phyloP scores from a whole-genome alignment of 2,888 invertebrate genomes.

The Euphydryas editha region DNA sequence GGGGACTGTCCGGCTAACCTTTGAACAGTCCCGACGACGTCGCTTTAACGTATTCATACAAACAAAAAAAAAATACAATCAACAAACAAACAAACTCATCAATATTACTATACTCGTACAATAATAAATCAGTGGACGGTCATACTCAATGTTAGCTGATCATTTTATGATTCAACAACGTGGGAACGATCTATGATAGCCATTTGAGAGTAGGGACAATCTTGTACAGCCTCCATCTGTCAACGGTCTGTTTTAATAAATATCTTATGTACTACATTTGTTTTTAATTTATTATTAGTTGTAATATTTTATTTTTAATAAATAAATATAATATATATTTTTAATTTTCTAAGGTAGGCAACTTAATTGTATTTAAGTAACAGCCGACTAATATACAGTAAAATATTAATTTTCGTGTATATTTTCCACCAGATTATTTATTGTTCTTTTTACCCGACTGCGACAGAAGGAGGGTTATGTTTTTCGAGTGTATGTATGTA shows the following conservation, averaged over 20 bases:
- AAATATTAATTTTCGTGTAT: too few relatives aligned
- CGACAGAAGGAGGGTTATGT: too few relatives aligned
- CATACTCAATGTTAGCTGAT: conserved; percentile 12
- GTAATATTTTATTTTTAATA: background rate
- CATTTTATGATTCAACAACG: conserved; percentile 28
- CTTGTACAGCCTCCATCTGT: background rate
- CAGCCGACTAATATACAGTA: too few relatives aligned
- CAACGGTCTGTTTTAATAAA: background rate
- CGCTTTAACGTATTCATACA: background rate
- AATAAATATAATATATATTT: background rate
- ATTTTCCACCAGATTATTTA: too few relatives aligned
- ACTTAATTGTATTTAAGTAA: too few relatives aligned
- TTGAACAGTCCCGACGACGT: too few relatives aligned
- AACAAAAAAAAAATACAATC: background rate
- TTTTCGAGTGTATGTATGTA: too few relatives aligned
- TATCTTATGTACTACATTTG: background rate
- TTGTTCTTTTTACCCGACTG: too few relatives aligned
- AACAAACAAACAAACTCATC: background rate
- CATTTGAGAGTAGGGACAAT: conserved; percentile 5
- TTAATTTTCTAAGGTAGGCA: too few relatives aligned
- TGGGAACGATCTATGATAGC: conserved; percentile 31
- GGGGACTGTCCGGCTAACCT: too few relatives aligned
- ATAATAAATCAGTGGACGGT: conserved; percentile 7
- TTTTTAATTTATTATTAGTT: background rate
- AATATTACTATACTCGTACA: background rate